These are phyloP conservation scores for Cryptops parisi DNA, from an alignment of 2,888 invertebrate species.

Conservation along the genomic window DNA sequence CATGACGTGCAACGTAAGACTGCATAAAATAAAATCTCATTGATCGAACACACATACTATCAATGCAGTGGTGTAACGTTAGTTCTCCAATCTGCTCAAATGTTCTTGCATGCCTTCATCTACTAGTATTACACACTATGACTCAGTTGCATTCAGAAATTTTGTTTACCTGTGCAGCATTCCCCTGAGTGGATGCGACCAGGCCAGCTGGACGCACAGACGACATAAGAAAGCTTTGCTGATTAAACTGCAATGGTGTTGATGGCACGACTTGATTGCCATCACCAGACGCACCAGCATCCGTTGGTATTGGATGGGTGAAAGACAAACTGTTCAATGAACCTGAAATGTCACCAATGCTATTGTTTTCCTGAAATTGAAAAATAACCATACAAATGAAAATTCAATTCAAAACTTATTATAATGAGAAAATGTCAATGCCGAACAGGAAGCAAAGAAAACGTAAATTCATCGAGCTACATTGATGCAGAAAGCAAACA, in stretches of 20 bases:
- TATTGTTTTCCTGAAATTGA: conserved; percentile 1
- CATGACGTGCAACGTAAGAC: no score
- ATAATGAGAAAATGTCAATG: no score
- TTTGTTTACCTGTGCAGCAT: conserved; percentile 9
- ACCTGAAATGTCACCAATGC: conserved; percentile 5
- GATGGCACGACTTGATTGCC: conserved; percentile 11
- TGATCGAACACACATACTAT: no score
- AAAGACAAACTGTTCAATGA: conserved; percentile 8
- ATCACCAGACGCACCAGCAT: conserved; percentile 11
- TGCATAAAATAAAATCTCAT: no score
- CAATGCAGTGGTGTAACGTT: no score
- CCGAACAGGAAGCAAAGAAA: no score
- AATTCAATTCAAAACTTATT: no score
- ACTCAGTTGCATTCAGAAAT: background rate
- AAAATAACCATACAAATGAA: background rate
- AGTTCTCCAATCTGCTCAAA: no score
- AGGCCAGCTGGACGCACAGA: conserved; percentile 14
- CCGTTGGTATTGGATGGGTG: conserved; percentile 6
- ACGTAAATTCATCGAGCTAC: no score
- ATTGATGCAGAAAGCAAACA: no score
- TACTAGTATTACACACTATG: no score
- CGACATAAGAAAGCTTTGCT: conserved; percentile 11
- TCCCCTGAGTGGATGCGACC: conserved; percentile 14
- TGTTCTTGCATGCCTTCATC: no score
- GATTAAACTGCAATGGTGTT: conserved; percentile 2